Conservation (phyloP, 2,797 vertebrate species). For the Mus spretus region DNA sequence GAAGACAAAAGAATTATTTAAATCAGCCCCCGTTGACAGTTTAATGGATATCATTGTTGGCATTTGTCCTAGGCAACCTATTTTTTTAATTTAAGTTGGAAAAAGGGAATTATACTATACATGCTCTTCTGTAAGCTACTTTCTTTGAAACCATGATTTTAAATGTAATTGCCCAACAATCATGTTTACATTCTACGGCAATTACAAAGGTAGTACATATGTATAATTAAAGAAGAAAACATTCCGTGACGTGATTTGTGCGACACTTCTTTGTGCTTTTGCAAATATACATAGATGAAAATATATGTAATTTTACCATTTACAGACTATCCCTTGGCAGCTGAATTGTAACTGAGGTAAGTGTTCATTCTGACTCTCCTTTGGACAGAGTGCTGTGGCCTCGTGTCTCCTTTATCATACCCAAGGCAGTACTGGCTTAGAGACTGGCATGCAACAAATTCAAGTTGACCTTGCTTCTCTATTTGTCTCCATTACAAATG, state of each 20-base stretch:
- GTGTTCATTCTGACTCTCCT: neutral
- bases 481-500: slow-evolving; percentile 20
- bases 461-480: neutral
- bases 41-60: neutral
- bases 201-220: slow-evolving; percentile 4
- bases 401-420: neutral
- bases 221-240: slow-evolving; percentile 14
- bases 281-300: neutral
- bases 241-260: neutral
- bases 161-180: slow-evolving; percentile 33
- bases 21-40: neutral
- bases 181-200: slow-evolving; percentile 45
- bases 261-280: slow-evolving; percentile 22
- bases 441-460: neutral
- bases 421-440: accelerated
- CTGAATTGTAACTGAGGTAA: neutral
- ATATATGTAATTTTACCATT: neutral
- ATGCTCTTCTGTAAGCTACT: slow-evolving; percentile 13
- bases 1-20: slow-evolving; percentile 42
- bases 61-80: slow-evolving; percentile 54
- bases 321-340: neutral
- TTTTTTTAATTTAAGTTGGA: slow-evolving; percentile 16
- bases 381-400: neutral
- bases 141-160: slow-evolving; percentile 54
- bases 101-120: neutral